Base-by-base conservation (phyloP, 2,888 invertebrate species). In the Cephus spinipes region DNA sequence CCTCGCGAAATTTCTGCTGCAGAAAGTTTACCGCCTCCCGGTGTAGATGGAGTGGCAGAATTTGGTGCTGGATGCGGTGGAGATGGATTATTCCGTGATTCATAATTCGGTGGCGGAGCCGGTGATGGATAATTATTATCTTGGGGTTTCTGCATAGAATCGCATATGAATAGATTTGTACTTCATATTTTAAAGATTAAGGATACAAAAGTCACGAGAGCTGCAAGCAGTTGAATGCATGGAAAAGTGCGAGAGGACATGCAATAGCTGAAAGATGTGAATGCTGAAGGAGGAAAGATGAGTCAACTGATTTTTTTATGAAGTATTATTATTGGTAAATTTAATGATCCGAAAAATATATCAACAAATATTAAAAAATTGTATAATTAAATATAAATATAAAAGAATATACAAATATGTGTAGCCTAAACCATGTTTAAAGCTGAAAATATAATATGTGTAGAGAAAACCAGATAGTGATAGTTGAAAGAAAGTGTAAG, bases 1-100 rank as follows among this genome's bases (percentile, higher is more conserved):
- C 91, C 91, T 82, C 87, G 89, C 4, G 91, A 91, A 78, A 91
- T 91, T 80, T 91, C 91, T n/a, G 89, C 89, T 4, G 91, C 91
- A 15, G 85, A 85, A 73, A 91, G 83, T 84, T 88, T 89, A 4
- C 83, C 80, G 31, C 87, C 88, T 6, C 86, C 85, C 3, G 89
- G 79, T 76, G 86, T 68, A 11, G 87, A 82, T 30, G 85, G 79
- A 75, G 77, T 86, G 1, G 86, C 81, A 9, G 84, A 69, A 12
- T 80, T 83, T n/a, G 85, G 79, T 12, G 85, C 74, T 34, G 85
- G 79, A 33, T 81, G 84, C 33, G 82, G 74, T 23, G 82, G 80
- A 4, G 83, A 76, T 11, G 80, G 78, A 73, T 79, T 73, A 69
- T 32, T 77, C 30, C 68, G 79, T 76, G 79, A 76, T 32, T 80